These are phyloP conservation scores for Lottia gigantea DNA, from an alignment of 2,888 invertebrate genomes.

Conservation along the genomic window DNA sequence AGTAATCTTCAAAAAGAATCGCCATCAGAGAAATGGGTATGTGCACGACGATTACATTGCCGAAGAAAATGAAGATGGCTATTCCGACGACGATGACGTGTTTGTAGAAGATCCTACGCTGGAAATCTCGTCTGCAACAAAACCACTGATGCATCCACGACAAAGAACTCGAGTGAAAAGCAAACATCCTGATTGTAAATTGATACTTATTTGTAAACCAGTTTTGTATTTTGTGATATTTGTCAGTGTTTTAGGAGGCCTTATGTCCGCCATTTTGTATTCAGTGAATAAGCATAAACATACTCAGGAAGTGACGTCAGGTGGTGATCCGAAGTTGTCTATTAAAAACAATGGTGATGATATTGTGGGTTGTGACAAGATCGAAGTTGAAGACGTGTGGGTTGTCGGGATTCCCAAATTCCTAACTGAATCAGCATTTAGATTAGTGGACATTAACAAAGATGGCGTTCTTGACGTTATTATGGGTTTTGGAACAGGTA, in stretches of 20 bases:
- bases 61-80: conserved; percentile 42
- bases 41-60: conserved; percentile 38
- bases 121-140: conserved; percentile 46
- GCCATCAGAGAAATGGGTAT: conserved; percentile 35
- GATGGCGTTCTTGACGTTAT: conserved; percentile 80
- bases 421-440: conserved; percentile 80
- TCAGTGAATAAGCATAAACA: conserved; percentile 45
- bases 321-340: not conserved
- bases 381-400: conserved; percentile 77
- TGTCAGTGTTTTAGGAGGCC: conserved; percentile 45
- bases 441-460: conserved; percentile 78
- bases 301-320: conserved; percentile 1
- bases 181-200: conserved; percentile 43
- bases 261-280: conserved; percentile 54
- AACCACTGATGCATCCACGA: conserved; percentile 57
- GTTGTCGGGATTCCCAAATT: conserved; percentile 77
- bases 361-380: conserved; percentile 74
- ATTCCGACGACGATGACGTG: conserved; percentile 55
- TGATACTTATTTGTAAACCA: conserved; percentile 48
- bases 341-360: conserved; percentile 39
- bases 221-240: conserved; percentile 49
- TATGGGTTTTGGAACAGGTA: conserved; percentile 83
- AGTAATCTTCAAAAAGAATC: conserved; percentile 33
- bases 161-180: conserved; percentile 48
- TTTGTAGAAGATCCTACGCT: conserved; percentile 50